Evolutionary conservation across 2,888 invertebrate genomes (phyloP), one percentile per base, ranked within the genome.

Genomic region (Orthonychiurus folsomi): DNA sequence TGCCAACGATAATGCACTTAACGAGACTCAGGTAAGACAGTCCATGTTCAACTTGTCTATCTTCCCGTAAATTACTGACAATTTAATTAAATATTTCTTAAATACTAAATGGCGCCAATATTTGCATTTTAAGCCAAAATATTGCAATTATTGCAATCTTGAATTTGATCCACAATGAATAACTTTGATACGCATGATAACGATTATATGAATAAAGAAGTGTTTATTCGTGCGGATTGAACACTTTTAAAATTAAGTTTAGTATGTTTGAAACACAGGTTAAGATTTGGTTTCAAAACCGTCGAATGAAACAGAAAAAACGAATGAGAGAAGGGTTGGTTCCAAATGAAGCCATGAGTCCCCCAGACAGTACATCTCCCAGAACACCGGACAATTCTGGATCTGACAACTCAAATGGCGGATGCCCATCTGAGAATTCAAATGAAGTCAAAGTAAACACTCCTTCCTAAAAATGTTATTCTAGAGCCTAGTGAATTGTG

Each of bases 201-300:
- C n/a, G n/a, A n/a, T n/a, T n/a, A n/a, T 24, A 48, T 70, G 47
- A 63, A n/a, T n/a, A n/a, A n/a, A n/a, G n/a, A n/a, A 23, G 58
- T 53, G 58, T 56, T 62, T 48, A 58, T 53, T 58, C 55, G 56
- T 48, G 56, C 57, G 52, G n/a, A 47, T 21, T 27, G 52, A 23
- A 20, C 24, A 58, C 25, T 59, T 63, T 48, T 20, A 37, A 50
- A n/a, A 48, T n/a, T 15, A n/a, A 48, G n/a, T 48, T n/a, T 48
- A n/a, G 12, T 48, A 48, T n/a, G 12, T 48, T n/a, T n/a, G 12
- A 12, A 12, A 62, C 60, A 0, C 67, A 79, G 79, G 88, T 91
- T 47, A 94, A 95, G 79, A 95, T 96, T 73, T 96, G 96, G 96
- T 97, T 97, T 77, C 97, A 99, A 79, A 97, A 97, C 77, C 82